Conservation (phyloP, 2,888 invertebrate genomes). For the Coenonympha glycerion region DNA sequence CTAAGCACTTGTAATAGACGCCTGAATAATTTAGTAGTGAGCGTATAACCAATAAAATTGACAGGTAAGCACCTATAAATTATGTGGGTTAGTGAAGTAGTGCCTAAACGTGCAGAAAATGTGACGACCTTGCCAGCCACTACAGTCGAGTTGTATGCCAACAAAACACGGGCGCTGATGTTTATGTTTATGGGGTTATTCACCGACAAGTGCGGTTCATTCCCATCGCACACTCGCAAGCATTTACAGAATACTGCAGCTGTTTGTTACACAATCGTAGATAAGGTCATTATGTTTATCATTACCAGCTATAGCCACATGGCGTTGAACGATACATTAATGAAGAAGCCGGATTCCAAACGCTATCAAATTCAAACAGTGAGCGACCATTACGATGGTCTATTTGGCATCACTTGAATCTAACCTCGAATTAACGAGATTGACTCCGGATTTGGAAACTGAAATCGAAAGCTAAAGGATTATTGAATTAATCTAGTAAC, state of each 20-base stretch:
- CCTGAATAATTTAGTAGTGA: neutral
- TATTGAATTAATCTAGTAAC: too few relatives aligned
- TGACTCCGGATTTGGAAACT: too few relatives aligned
- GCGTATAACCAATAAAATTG: neutral
- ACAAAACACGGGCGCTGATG: neutral
- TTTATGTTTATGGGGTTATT: conserved; percentile 2
- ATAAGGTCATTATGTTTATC: too few relatives aligned
- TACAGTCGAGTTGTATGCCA: neutral
- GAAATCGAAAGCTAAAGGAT: too few relatives aligned
- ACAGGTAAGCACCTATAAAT: conserved; percentile 5
- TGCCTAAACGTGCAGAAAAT: neutral
- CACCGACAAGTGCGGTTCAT: neutral
- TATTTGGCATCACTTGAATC: too few relatives aligned
- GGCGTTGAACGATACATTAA: too few relatives aligned
- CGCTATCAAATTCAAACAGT: too few relatives aligned
- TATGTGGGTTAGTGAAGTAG: neutral
- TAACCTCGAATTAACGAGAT: too few relatives aligned
- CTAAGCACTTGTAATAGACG: too few relatives aligned
- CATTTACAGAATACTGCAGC: neutral
- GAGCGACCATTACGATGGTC: too few relatives aligned
- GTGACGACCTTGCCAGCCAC: neutral
- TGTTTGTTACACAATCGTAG: neutral
- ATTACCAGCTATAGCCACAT: too few relatives aligned
- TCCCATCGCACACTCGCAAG: neutral
- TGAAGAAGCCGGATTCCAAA: too few relatives aligned